Conservation (phyloP, 2,888 invertebrate genomes). For the Drosophila colorata region DNA sequence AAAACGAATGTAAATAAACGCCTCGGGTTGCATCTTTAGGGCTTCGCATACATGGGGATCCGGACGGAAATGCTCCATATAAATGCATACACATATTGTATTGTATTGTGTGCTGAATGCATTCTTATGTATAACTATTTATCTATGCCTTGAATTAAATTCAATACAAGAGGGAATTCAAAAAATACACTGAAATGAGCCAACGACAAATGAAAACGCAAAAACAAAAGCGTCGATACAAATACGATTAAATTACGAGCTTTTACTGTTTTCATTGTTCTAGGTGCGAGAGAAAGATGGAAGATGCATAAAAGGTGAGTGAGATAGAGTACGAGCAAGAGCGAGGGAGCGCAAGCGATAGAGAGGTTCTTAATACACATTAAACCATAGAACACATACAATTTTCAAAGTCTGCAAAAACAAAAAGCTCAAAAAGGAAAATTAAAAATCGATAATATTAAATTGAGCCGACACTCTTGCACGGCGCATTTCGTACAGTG, state of each 20-base stretch:
- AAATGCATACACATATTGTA: constrained; percentile 43
- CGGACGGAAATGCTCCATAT: constrained; percentile 42
- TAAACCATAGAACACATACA: constrained; percentile 58
- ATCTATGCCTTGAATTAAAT: constrained; percentile 79
- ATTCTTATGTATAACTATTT: constrained; percentile 65
- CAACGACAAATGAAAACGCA: constrained; percentile 40
- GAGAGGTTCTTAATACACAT: constrained; percentile 56
- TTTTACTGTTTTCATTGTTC: constrained; percentile 52
- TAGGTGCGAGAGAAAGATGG: constrained; percentile 1
- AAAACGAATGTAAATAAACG: constrained; percentile 60
- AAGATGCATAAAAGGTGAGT: not conserved
- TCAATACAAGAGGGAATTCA: constrained; percentile 45
- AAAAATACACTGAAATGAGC: constrained; percentile 62
- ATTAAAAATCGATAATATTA: constrained; percentile 80
- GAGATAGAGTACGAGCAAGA: too few relatives aligned
- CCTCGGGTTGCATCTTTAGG: constrained; percentile 58
- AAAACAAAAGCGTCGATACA: constrained; percentile 72
- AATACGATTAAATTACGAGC: constrained; percentile 79
- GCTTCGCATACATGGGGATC: constrained; percentile 45
- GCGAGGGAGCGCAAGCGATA: not conserved
- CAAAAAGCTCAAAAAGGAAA: constrained; percentile 68
- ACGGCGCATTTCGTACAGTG: constrained; percentile 7
- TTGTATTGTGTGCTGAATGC: constrained; percentile 7
- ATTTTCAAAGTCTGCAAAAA: constrained; percentile 71
- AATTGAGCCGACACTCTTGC: constrained; percentile 50